Base-by-base conservation (phyloP, 1,140 invertebrate genomes). In the Helicoverpa zea region DNA sequence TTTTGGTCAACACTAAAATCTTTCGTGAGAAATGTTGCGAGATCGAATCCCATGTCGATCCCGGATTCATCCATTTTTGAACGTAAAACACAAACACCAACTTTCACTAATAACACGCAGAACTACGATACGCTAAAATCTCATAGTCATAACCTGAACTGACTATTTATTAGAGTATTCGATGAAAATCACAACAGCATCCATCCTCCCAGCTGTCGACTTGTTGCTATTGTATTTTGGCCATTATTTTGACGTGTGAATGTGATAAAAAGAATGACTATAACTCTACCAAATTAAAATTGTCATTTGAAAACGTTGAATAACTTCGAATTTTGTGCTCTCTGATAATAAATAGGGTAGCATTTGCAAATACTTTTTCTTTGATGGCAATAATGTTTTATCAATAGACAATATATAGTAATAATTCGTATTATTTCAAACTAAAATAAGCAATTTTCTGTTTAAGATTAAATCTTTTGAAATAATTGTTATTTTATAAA, bases 41-140 rank as follows among this genome's bases (percentile, higher is more conserved):
- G 95, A 95, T 97, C 97, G 86, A 97, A 97, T 81, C 96, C 96
- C 95, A 97, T 95, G 91, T 97, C 97, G 88, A 97, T 97, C 61
- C 97, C 97, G 81, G 97, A 97, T 90, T 97, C 97, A 94, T 95
- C 95, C 94, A 95, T 95, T 91, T 92, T 95, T 85, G 73, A 87
- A 90, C 87, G 83, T 29, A 84, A 89, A 89, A 86, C 93, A 93
- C 91, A 88, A 91, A 87, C 92, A 94, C 91, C 84, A 90, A 91
- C 89, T 94, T 83, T 88, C 92, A 94, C 92, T 88, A 78, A 80
- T 72, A 87, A 89, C 81, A 72, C 83, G 80, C 81, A 77, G 82
- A 84, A 81, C 73, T 85, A 83, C 87, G 82, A 80, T 87, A 85
- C 84, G 23, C 64, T 86, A 89, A 82, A 88, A 84, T 88, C 51